Evolutionary conservation across 2,113 vertebrate genomes (phyloP).

Genomic region (Sturnus vulgaris): DNA sequence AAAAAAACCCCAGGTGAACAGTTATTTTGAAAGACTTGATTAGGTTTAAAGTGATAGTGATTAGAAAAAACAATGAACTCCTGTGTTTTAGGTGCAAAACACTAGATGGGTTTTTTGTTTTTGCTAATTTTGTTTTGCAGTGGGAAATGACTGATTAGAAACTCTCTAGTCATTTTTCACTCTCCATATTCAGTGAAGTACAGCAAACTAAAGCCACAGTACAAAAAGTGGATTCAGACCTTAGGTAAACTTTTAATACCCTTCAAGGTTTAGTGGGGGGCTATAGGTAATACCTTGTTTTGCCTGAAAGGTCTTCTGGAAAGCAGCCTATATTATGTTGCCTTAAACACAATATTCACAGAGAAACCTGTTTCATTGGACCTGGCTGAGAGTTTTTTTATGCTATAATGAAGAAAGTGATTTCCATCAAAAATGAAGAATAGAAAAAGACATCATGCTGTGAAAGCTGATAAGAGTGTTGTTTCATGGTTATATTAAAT

Average conservation of each 20-base stretch:
- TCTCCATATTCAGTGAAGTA: not conserved
- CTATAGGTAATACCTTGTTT: not conserved
- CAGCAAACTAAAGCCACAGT: not conserved
- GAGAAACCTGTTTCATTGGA: not conserved
- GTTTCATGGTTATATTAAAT: constrained; percentile 2
- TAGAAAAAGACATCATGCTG: not conserved
- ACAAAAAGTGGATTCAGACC: not conserved
- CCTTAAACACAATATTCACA: not conserved
- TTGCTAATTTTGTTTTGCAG: not conserved
- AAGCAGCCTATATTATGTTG: not conserved
- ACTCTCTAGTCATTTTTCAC: not conserved
- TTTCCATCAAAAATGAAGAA: constrained; percentile 21
- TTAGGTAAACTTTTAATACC: not conserved
- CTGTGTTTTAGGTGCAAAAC: not conserved
- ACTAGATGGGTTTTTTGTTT: not conserved
- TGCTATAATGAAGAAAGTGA: not conserved
- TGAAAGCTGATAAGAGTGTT: constrained; percentile 3
- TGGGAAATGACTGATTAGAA: not conserved
- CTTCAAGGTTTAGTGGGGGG: not conserved
- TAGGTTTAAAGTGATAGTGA: not conserved
- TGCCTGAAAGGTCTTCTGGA: not conserved
- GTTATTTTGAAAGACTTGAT: not conserved
- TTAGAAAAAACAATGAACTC: not conserved
- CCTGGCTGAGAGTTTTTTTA: not conserved
- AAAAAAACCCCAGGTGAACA: not conserved